A percentile compares a stretch with the other conserved stretches of the same genome.
phyloP scores from a whole-genome alignment of 2,113 vertebrate genomes.

The Apaloderma vittatum region DNA sequence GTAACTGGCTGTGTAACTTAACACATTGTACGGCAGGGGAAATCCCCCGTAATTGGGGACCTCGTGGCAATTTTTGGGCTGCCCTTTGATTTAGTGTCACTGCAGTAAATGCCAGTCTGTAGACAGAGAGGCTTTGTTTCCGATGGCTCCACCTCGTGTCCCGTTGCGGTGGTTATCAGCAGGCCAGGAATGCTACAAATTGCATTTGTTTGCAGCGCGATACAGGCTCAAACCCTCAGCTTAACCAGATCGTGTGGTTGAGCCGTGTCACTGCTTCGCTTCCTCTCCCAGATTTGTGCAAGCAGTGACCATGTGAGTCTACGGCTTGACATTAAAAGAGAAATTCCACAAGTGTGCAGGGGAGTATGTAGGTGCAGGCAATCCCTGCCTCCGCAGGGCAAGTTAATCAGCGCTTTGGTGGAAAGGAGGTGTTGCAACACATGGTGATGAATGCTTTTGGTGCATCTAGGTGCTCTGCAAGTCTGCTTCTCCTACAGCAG shows the following conservation, averaged over 20 bases:
- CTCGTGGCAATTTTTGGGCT: not conserved
- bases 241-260: not conserved
- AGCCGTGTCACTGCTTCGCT: accelerated
- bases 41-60: not conserved
- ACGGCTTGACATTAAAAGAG: not conserved
- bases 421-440: not conserved
- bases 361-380: not conserved
- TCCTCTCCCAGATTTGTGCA: not conserved
- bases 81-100: not conserved
- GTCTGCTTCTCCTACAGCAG: not conserved
- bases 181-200: not conserved
- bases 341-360: not conserved
- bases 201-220: accelerated
- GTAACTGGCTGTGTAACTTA: not conserved
- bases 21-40: not conserved
- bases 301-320: accelerated
- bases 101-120: not conserved
- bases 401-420: not conserved
- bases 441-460: not conserved
- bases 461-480: not conserved
- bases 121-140: conserved; percentile 5
- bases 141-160: conserved; percentile 48
- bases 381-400: not conserved
- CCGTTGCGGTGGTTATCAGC: not conserved
- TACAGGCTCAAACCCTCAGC: not conserved